A percentile compares a stretch with the other conserved stretches of the same genome.
Evolutionary conservation across 2,797 vertebrate species (phyloP).

Genomic region (Melanotaenia parkinsoni): DNA sequence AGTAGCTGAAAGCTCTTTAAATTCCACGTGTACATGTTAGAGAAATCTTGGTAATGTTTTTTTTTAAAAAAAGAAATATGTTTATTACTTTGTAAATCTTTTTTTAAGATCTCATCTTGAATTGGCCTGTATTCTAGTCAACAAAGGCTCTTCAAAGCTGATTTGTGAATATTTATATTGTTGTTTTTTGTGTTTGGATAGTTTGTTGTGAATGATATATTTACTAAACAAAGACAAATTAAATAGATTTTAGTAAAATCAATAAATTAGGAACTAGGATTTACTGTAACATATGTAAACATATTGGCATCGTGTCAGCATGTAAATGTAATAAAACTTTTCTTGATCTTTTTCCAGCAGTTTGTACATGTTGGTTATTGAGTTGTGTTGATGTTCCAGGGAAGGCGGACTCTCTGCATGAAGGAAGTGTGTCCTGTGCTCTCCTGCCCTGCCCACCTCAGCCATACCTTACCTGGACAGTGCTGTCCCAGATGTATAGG

Average conservation of each 20-base stretch:
- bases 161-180: too few relatives aligned
- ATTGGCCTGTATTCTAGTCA: too few relatives aligned
- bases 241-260: not conserved
- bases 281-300: not conserved
- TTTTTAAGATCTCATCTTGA: too few relatives aligned
- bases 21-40: too few relatives aligned
- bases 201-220: too few relatives aligned
- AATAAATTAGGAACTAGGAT: not conserved
- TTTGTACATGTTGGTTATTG: not conserved
- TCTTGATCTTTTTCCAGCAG: not conserved
- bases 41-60: too few relatives aligned
- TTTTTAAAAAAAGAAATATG: too few relatives aligned
- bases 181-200: too few relatives aligned
- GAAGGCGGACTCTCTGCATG: constrained; percentile 90
- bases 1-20: too few relatives aligned
- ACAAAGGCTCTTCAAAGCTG: too few relatives aligned
- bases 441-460: constrained; percentile 95
- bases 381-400: constrained; percentile 80
- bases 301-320: not conserved
- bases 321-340: not conserved
- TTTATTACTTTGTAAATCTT: too few relatives aligned
- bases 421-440: constrained; percentile 94
- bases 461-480: constrained; percentile 88
- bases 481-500: constrained; percentile 95
- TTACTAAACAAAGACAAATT: too few relatives aligned